Percentiles rank a stretch among this genome's conserved stretches.
Conservation (phyloP, 1,140 invertebrate species). For the Hycleus phaleratus region DNA sequence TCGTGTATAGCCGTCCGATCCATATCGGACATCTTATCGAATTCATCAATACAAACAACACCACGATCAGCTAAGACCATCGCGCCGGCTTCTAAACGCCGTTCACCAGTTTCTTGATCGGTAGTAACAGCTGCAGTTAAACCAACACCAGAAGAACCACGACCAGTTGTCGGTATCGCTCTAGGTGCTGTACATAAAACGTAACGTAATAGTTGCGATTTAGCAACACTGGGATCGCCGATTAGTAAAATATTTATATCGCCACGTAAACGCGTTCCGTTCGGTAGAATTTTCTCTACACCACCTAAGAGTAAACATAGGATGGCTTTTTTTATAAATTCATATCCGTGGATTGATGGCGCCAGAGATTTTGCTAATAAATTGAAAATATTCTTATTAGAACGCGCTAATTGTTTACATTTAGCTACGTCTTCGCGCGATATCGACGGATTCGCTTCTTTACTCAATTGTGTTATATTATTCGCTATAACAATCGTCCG, state of each 20-base stretch:
- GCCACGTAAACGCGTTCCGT: slow-evolving; percentile 93
- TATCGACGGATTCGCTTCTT: slow-evolving; percentile 79
- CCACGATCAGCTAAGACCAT: slow-evolving; percentile 99
- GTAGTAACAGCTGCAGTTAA: slow-evolving; percentile 96
- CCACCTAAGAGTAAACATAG: slow-evolving; percentile 93
- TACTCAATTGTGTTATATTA: slow-evolving; percentile 82
- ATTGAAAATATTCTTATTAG: slow-evolving; percentile 79
- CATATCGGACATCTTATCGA: slow-evolving; percentile 86
- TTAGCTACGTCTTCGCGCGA: slow-evolving; percentile 81
- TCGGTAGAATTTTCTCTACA: slow-evolving; percentile 89
- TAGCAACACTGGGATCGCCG: slow-evolving; percentile 98
- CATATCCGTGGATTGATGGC: slow-evolving; percentile 96
- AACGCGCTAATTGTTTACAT: slow-evolving; percentile 80
- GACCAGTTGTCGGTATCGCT: slow-evolving; percentile 93
- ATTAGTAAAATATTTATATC: slow-evolving; percentile 97
- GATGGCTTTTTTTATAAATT: slow-evolving; percentile 95
- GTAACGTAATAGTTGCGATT: slow-evolving; percentile 94
- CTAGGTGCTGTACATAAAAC: slow-evolving; percentile 89
- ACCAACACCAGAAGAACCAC: slow-evolving; percentile 90
- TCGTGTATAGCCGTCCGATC: slow-evolving; percentile 99
- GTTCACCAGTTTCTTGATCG: slow-evolving; percentile 84
- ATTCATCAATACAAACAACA: slow-evolving; percentile 73
- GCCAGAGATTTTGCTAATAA: slow-evolving; percentile 86
- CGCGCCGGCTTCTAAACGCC: slow-evolving; percentile 91
- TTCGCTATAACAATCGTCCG: slow-evolving; percentile 90